Conservation (phyloP, 2,113 vertebrate genomes). For the Grallaria varia region DNA sequence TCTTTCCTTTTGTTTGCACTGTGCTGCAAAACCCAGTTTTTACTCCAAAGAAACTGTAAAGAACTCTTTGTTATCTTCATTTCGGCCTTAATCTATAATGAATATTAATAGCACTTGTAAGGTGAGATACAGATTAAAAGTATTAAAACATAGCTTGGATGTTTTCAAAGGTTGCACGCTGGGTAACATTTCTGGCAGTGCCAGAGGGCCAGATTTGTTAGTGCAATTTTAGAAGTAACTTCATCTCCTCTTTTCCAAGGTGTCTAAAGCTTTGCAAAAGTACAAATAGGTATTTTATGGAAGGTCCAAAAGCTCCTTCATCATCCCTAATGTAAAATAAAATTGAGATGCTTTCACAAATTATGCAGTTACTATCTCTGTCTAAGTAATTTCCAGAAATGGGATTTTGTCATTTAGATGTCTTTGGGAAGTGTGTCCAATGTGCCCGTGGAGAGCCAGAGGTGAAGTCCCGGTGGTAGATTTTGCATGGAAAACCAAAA, state of each 20-base stretch:
- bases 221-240: neutral
- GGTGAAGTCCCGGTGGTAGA: neutral
- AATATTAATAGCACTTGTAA: conserved; percentile 54
- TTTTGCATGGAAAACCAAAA: neutral
- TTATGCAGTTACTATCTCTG: neutral
- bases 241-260: neutral
- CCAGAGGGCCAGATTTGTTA: conserved; percentile 22
- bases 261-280: neutral
- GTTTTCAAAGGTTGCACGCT: conserved; percentile 24
- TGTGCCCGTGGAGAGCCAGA: neutral
- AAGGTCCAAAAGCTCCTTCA: neutral
- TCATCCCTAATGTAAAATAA: neutral
- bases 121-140: conserved; percentile 46
- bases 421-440: neutral
- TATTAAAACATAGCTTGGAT: conserved; percentile 29
- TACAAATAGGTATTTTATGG: neutral
- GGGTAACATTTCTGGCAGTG: neutral
- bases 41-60: conserved; percentile 22
- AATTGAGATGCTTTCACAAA: neutral
- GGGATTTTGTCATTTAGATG: neutral
- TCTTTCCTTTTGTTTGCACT: neutral
- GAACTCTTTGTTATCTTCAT: conserved; percentile 3
- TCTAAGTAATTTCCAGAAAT: neutral
- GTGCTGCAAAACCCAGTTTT: neutral
- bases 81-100: conserved; percentile 46